Percentiles rank a stretch among this genome's conserved stretches.
These are phyloP conservation scores for Macropus fuliginosus DNA, from an alignment of 2,797 vertebrate genomes.

Conservation along the genomic window DNA sequence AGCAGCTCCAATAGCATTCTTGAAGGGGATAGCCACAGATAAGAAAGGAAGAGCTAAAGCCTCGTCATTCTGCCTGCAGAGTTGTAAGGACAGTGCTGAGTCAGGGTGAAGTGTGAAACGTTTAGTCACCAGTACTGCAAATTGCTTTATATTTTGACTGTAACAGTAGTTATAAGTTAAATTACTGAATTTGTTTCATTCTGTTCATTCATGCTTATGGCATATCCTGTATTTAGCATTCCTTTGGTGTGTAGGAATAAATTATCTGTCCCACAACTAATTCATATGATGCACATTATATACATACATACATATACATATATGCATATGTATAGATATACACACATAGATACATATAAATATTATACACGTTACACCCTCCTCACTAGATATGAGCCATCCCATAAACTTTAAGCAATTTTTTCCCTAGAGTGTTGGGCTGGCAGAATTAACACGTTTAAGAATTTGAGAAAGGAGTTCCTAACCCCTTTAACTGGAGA, in stretches of 20 bases:
- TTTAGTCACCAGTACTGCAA: neutral
- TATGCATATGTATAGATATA: too few species aligned
- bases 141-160: neutral
- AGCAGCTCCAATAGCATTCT: neutral
- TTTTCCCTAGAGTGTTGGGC: neutral
- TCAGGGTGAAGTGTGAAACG: neutral
- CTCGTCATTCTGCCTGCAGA: neutral
- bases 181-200: neutral
- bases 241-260: neutral
- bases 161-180: neutral
- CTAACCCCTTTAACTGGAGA: neutral
- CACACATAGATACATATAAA: too few species aligned
- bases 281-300: neutral
- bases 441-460: neutral
- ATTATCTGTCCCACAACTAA: neutral
- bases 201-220: neutral
- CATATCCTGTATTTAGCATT: neutral
- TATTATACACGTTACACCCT: neutral
- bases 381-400: neutral
- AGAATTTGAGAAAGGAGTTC: neutral
- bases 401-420: neutral
- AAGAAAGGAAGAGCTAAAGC: neutral
- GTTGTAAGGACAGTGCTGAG: neutral
- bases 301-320: too few species aligned
- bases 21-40: neutral